Conservation (phyloP, 2,113 vertebrate species). For the Oxyura jamaicensis region DNA sequence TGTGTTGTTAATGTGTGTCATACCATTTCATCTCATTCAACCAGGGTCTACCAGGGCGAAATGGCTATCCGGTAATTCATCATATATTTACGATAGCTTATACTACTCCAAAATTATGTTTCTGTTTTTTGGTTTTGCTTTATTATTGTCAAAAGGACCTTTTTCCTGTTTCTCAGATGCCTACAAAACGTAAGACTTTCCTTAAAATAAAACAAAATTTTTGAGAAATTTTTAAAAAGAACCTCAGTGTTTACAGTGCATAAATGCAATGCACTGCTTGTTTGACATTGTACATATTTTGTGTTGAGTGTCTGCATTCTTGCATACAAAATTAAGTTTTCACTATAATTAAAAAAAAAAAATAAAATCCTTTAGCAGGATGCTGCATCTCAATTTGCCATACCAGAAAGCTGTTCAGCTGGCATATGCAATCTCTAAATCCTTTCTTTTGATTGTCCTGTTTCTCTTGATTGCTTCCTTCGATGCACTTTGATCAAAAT, state of each 20-base stretch:
- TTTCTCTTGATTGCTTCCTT: background rate
- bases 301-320: slow-evolving; percentile 18
- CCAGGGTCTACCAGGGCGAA: slow-evolving; percentile 74
- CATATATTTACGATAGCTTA: slow-evolving; percentile 39
- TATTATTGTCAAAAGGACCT: background rate
- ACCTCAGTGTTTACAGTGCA: background rate
- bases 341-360: slow-evolving; percentile 15
- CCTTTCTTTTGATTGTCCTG: background rate
- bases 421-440: background rate
- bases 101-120: background rate
- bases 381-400: background rate
- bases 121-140: background rate
- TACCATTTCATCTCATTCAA: slow-evolving; percentile 73
- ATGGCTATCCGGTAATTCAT: slow-evolving; percentile 71
- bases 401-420: background rate
- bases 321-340: background rate
- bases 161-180: background rate
- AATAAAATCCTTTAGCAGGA: background rate
- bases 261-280: background rate
- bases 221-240: background rate
- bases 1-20: slow-evolving; percentile 65
- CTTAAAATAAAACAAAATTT: background rate
- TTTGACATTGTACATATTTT: background rate
- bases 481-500: slow-evolving; percentile 8
- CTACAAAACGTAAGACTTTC: background rate